Evolutionary conservation across 2,888 invertebrate genomes (phyloP), one percentile per base, ranked within the genome.

Genomic region (Drosophila paracracens): DNA sequence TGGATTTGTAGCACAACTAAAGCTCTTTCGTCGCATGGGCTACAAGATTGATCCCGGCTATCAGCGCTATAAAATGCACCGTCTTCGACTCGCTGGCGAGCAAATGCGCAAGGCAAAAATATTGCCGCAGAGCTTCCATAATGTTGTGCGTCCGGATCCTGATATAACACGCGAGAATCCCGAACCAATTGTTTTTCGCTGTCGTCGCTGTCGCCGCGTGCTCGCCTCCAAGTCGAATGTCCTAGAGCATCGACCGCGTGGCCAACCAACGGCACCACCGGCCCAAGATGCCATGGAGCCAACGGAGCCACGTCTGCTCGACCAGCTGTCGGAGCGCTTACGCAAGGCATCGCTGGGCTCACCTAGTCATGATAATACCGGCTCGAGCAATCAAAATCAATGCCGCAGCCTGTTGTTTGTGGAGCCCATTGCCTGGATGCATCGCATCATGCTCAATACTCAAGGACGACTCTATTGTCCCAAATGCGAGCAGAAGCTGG

Each of bases 371-470:
- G 76, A 76, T n/a, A 60, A 27, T 29, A 36, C 54, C 11, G 33
- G 61, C n/a, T 68, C 64, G 25, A 56, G 54, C 40, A 79, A 53
- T n/a, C 38, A 38, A 38, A 38, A 36, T 18, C 38, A 66, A 29
- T 98, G 98, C 92, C 94, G 94, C 5, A 95, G 95, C 86, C 97
- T 96, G 82, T 95, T 96, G 93, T 98, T 98, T 93, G 95, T 98
- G 74, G 98, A 98, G 94, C 98, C 98, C 1, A 94, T 98, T 90
- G 94, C 95, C 16, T 98, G 98, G 98, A 98, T 98, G 98, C 94
- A 94, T 58, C 95, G 95, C 86, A 95, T 96, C 53, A 94, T 95
- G 48, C 95, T 95, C 83, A 94, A 94, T 66, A 94, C 96, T 18
- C 96, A 96, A 89, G 98, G 98, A 46, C 98, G 98, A 93, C 94